Percentiles rank a stretch among this genome's conserved stretches.
Conservation (phyloP, 2,797 vertebrate genomes). For the Amblyraja radiata region DNA sequence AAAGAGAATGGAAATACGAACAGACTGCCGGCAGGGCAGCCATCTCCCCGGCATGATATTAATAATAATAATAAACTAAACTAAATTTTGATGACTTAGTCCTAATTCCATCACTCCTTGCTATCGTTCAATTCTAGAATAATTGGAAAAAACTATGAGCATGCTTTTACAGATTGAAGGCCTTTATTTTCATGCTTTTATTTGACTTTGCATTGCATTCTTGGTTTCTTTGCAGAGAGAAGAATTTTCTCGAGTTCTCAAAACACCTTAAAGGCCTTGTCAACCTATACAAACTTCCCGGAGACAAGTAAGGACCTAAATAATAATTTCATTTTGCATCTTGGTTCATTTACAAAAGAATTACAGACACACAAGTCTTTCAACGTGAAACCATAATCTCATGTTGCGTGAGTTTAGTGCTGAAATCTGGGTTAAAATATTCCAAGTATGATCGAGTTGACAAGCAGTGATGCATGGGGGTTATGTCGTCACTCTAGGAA, state of each 20-base stretch:
- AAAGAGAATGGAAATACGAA: too few species aligned
- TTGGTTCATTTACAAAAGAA: neutral
- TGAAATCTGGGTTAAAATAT: neutral
- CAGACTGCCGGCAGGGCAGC: too few species aligned
- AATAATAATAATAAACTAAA: too few species aligned
- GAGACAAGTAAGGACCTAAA: slow-evolving; percentile 78
- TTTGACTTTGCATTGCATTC: neutral
- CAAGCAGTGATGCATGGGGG: too few species aligned
- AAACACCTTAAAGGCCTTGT: slow-evolving; percentile 93
- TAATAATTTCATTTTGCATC: neutral
- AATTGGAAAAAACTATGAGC: neutral
- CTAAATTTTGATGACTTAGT: neutral
- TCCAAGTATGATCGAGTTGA: too few species aligned
- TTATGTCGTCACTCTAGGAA: too few species aligned
- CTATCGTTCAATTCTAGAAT: neutral
- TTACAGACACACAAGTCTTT: neutral
- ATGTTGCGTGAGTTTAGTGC: neutral
- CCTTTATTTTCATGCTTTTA: neutral
- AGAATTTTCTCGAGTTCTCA: slow-evolving; percentile 96
- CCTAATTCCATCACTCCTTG: neutral
- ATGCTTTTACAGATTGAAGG: neutral
- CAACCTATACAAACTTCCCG: slow-evolving; percentile 91
- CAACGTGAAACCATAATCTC: neutral
- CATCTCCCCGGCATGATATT: too few species aligned
- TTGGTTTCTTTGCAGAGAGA: slow-evolving; percentile 65